These are phyloP conservation scores for Agrotis ipsilon DNA, from an alignment of 2,888 invertebrate genomes.

Conservation along the genomic window DNA sequence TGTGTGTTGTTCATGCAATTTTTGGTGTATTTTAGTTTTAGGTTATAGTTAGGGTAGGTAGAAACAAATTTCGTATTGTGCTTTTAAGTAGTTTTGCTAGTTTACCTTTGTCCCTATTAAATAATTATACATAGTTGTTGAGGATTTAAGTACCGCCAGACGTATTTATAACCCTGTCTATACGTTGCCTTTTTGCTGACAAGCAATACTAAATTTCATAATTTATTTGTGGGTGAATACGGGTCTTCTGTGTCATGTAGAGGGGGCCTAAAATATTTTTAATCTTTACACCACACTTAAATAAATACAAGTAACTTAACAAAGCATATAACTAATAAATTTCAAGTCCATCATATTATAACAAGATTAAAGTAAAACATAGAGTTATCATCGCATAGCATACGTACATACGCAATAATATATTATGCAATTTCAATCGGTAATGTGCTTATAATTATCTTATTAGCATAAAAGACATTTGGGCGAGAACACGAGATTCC, in stretches of 20 bases:
- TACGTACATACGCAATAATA: constrained; percentile 7
- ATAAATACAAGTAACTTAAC: constrained; percentile 44
- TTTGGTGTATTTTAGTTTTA: constrained; percentile 43
- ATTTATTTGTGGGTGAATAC: background rate
- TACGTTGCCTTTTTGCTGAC: constrained; percentile 35
- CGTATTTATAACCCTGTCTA: constrained; percentile 23
- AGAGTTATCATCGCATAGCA: constrained; percentile 17
- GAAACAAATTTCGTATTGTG: constrained; percentile 63
- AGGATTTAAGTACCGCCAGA: constrained; percentile 23
- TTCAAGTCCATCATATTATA: constrained; percentile 37
- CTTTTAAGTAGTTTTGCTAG: constrained; percentile 66
- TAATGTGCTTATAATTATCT: constrained; percentile 18
- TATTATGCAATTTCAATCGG: constrained; percentile 18
- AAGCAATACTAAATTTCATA: constrained; percentile 30
- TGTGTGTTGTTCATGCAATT: constrained; percentile 21
- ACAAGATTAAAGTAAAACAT: constrained; percentile 15
- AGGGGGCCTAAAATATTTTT: constrained; percentile 18
- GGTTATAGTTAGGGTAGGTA: constrained; percentile 52
- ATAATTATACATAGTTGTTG: constrained; percentile 27
- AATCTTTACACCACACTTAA: constrained; percentile 15
- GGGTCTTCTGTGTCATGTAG: constrained; percentile 2
- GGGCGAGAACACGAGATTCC: background rate
- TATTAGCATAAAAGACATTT: background rate
- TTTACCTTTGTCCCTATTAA: constrained; percentile 38
- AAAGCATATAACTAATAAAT: constrained; percentile 41